Evolutionary conservation across 2,797 vertebrate genomes (phyloP).

Genomic region (Pipistrellus nathusii): DNA sequence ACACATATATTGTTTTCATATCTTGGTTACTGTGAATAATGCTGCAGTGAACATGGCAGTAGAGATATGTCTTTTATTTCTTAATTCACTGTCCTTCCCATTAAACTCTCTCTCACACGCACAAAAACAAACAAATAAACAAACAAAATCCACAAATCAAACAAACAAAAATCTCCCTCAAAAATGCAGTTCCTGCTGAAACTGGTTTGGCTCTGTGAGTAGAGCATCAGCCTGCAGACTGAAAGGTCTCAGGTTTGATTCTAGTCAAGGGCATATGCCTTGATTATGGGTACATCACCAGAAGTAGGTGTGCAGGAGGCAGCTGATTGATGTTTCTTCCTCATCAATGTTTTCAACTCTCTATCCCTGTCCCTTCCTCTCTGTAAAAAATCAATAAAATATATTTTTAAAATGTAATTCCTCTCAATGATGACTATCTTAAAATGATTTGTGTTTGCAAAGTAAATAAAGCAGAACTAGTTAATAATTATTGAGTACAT

Average conservation of each 20-base stretch:
- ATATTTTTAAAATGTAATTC: neutral
- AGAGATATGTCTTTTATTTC: neutral
- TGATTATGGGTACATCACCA: too few species aligned
- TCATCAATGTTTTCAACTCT: too few species aligned
- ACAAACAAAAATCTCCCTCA: neutral
- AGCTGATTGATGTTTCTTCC: too few species aligned
- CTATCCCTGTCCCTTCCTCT: too few species aligned
- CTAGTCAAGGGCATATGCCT: too few species aligned
- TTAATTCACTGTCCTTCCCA: neutral
- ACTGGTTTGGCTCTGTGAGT: too few species aligned
- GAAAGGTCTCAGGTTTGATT: too few species aligned
- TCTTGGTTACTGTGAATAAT: neutral
- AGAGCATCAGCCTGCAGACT: too few species aligned
- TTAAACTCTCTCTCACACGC: neutral
- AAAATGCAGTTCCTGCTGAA: neutral
- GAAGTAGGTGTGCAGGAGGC: too few species aligned
- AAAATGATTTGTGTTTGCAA: neutral
- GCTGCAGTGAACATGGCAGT: neutral
- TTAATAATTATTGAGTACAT: constrained; percentile 2
- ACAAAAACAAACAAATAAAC: neutral
- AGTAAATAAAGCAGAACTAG: neutral
- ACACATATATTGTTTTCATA: neutral
- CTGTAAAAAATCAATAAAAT: too few species aligned
- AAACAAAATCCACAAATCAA: too few species aligned
- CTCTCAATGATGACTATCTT: neutral